A percentile compares a stretch with the other conserved stretches of the same genome.
These are phyloP conservation scores for Myopa testacea DNA, from an alignment of 2,888 invertebrate species.

Conservation along the genomic window DNA sequence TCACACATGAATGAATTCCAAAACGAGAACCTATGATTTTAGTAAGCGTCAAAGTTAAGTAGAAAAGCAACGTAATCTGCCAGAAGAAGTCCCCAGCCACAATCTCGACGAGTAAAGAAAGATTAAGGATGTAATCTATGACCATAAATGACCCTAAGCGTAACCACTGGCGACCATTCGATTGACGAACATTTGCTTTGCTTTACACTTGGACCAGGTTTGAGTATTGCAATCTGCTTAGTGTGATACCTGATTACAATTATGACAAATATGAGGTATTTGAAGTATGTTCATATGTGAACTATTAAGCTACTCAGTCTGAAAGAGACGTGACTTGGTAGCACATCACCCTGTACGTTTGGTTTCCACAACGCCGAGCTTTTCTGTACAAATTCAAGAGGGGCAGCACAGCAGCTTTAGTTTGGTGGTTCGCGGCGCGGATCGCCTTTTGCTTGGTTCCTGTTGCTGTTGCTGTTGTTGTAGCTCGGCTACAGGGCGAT, in stretches of 20 bases:
- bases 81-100: too few species aligned
- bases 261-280: too few species aligned
- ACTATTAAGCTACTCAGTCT: too few species aligned
- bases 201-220: too few species aligned
- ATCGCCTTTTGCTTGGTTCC: not conserved
- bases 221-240: too few species aligned
- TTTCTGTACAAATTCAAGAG: constrained; percentile 3
- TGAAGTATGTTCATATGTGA: too few species aligned
- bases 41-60: not conserved
- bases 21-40: not conserved
- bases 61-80: not conserved
- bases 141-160: too few species aligned
- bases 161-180: too few species aligned
- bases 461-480: not conserved
- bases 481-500: not conserved
- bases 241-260: too few species aligned
- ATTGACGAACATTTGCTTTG: too few species aligned
- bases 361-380: not conserved
- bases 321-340: not conserved
- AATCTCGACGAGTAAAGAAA: too few species aligned
- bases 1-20: constrained; percentile 9
- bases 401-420: not conserved
- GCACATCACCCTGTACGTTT: constrained; percentile 24
- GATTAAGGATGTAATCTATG: too few species aligned
- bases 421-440: not conserved